Percentiles rank a stretch among this genome's conserved stretches.
Conservation (phyloP, 2,888 invertebrate genomes). For the Masnerella sp. region DNA sequence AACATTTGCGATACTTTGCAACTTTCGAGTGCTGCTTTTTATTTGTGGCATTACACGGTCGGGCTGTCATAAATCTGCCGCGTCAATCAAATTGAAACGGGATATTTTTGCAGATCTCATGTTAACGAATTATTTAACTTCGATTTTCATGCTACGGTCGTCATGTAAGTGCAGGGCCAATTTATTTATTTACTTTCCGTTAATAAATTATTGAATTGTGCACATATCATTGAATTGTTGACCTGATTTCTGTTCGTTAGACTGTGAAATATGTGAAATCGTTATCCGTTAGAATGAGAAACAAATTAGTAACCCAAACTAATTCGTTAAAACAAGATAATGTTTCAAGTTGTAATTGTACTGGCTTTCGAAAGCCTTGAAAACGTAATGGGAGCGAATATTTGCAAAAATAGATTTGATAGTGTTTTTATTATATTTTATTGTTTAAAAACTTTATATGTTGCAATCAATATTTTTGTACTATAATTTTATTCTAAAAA, state of each 20-base stretch:
- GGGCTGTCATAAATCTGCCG: background rate
- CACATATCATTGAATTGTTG: background rate
- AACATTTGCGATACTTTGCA: background rate
- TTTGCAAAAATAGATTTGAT: no score
- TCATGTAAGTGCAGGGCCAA: background rate
- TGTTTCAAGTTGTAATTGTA: background rate
- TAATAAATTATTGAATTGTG: background rate
- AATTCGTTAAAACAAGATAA: background rate
- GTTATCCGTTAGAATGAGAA: background rate
- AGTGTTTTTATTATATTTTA: no score
- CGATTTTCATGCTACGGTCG: background rate
- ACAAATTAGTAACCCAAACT: background rate
- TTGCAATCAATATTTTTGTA: no score
- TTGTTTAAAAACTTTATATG: no score
- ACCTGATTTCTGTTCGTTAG: background rate
- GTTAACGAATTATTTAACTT: constrained; percentile 6
- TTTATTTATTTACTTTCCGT: background rate
- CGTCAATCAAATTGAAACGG: background rate
- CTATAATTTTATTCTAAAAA: no score
- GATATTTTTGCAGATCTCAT: background rate
- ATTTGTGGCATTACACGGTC: background rate
- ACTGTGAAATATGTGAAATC: background rate
- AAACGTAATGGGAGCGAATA: no score
- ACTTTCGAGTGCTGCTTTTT: background rate
- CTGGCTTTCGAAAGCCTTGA: no score